Evolutionary conservation across 2,797 vertebrate genomes (phyloP).

Genomic region (Anisognathus igniventris): DNA sequence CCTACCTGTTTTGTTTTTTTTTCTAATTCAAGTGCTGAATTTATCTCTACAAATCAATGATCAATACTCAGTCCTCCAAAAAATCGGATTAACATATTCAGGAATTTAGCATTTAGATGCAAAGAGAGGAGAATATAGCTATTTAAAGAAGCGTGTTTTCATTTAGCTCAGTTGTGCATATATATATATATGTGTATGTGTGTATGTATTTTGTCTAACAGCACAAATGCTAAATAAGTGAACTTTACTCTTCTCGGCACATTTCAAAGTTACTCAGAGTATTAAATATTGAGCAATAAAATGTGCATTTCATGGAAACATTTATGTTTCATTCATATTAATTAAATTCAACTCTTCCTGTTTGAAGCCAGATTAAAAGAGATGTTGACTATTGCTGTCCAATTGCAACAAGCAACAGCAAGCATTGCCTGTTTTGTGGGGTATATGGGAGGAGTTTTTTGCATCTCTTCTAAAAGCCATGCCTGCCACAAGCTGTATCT

Average conservation of each 20-base stretch:
- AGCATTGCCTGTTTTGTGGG: background rate
- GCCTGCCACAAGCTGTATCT: background rate
- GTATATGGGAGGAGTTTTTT: background rate
- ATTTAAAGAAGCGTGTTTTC: background rate
- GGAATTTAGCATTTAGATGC: background rate
- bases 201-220: background rate
- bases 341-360: background rate
- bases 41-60: background rate
- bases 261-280: background rate
- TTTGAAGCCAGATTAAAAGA: background rate
- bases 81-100: background rate
- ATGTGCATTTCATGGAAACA: background rate
- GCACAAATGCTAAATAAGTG: background rate
- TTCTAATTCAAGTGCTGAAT: background rate
- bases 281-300: slow-evolving; percentile 15
- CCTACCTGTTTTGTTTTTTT: rapidly evolving
- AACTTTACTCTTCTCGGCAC: background rate
- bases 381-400: background rate
- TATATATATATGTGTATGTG: background rate
- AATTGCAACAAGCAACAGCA: background rate
- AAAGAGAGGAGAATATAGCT: background rate
- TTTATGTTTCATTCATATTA: background rate
- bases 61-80: background rate
- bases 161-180: background rate
- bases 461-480: background rate